phyloP scores from a whole-genome alignment of 2,113 vertebrate species.

The Tylochromis polylepis region DNA sequence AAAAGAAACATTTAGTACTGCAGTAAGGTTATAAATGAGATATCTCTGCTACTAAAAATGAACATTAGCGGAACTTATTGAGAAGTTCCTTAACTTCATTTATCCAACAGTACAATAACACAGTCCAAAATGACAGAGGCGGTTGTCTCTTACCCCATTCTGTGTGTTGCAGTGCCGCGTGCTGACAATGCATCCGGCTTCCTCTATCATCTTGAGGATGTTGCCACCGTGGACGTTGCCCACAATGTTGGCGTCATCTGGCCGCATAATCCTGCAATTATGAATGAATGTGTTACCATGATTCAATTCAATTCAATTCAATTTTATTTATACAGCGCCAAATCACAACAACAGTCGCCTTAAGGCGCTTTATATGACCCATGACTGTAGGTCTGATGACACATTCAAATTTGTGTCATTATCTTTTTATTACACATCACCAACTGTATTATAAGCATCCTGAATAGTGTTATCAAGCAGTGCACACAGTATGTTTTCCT shows the following conservation, averaged over 20 bases:
- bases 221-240: slow-evolving; percentile 92
- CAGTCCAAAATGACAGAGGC: not conserved
- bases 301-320: not conserved
- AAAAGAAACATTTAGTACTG: not conserved
- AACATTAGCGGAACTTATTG: not conserved
- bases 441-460: not conserved
- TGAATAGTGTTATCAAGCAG: not conserved
- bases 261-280: slow-evolving; percentile 85
- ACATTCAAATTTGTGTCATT: not conserved
- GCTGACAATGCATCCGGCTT: slow-evolving; percentile 90
- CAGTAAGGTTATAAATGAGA: not conserved
- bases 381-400: not conserved
- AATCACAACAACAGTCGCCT: not conserved
- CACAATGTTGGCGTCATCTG: slow-evolving; percentile 87
- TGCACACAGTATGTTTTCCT: not conserved
- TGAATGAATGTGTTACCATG: not conserved
- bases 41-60: not conserved
- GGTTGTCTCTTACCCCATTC: slow-evolving; percentile 67
- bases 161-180: slow-evolving; percentile 92
- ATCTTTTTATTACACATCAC: not conserved
- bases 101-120: not conserved
- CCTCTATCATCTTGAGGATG: slow-evolving; percentile 97
- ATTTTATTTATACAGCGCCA: not conserved
- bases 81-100: not conserved
- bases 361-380: not conserved